These are phyloP conservation scores for Pristionchus mayeri DNA, from an alignment of 2,888 invertebrate genomes.

Conservation along the genomic window DNA sequence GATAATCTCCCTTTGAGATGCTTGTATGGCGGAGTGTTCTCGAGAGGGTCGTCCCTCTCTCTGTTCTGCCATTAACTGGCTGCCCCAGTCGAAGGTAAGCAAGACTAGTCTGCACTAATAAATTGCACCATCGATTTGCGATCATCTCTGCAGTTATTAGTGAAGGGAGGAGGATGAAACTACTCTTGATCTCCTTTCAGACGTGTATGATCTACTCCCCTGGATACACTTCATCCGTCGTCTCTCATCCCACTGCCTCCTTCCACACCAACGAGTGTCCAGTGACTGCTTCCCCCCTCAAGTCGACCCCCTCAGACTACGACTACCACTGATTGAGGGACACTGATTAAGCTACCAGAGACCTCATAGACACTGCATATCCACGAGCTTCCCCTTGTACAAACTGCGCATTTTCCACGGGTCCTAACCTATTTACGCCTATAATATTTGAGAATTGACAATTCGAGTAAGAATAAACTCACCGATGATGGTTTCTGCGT, in stretches of 20 bases:
- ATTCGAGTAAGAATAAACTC: neutral
- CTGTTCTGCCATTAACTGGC: slow-evolving; percentile 34
- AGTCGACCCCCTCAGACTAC: neutral
- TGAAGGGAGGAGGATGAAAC: neutral
- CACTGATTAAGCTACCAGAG: neutral
- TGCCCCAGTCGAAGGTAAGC: slow-evolving; percentile 35
- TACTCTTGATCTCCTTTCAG: neutral
- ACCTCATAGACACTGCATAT: slow-evolving; percentile 1
- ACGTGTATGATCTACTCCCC: slow-evolving; percentile 36
- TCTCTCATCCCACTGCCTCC: slow-evolving; percentile 6
- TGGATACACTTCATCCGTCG: neutral
- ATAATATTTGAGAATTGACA: neutral
- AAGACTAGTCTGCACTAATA: neutral
- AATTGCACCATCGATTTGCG: neutral
- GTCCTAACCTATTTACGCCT: neutral
- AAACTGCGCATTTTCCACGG: neutral
- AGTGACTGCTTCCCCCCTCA: neutral
- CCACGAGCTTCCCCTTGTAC: slow-evolving; percentile 30
- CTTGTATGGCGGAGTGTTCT: slow-evolving; percentile 24
- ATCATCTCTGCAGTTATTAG: neutral
- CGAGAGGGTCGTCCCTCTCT: neutral
- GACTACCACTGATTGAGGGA: slow-evolving; percentile 4
- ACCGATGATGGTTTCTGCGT: neutral
- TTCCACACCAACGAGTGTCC: slow-evolving; percentile 16
- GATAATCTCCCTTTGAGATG: neutral